Base-by-base conservation (phyloP, 2,888 invertebrate species). In the Mechanitis messenoides region DNA sequence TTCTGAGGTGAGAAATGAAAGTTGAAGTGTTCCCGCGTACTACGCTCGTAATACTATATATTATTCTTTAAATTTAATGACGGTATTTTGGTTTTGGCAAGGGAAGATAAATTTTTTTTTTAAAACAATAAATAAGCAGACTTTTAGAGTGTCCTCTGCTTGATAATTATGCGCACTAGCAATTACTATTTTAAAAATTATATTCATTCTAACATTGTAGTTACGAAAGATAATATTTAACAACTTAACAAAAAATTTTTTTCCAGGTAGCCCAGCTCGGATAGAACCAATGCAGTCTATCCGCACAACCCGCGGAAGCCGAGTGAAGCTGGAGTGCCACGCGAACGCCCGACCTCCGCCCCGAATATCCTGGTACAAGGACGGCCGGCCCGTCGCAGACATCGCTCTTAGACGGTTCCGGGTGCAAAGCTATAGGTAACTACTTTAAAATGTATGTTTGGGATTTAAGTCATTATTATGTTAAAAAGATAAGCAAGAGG, bases 341-440 rank as follows among this genome's bases (percentile, higher is more conserved):
- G 94, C 95, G 71, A 92, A 92, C 80, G 95, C 94, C 45, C 92
- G 94, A 71, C 97, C 97, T 53, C 93, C 94, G 67, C 97, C 97
- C 38, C 92, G 94, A 71, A 93, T 97, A 72, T 92, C 94, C 73
- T 97, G 97, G 97, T 94, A 92, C 88, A 94, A 94, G 85, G 93
- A 95, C 89, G 93, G 93, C 70, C 88, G 89, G 75, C 92, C 92
- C 73, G 92, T 92, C 71, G 90, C 91, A 61, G 91, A 93, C 72
- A 92, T 92, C 75, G 92, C 91, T 63, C 89, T 91, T 67, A 85
- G 88, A 70, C 84, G 91, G 75, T 89, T 91, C 78, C 91, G 91
- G 84, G 92, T 93, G 88, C 92, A 91, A 75, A 91, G 90, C 78
- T 92, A 89, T 83, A 93, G 92, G 93, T 93, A 68, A 42, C 42